Evolutionary conservation across 1,140 invertebrate species (phyloP), one percentile per base, ranked within the genome.

Genomic region (Frieseomelitta varia): DNA sequence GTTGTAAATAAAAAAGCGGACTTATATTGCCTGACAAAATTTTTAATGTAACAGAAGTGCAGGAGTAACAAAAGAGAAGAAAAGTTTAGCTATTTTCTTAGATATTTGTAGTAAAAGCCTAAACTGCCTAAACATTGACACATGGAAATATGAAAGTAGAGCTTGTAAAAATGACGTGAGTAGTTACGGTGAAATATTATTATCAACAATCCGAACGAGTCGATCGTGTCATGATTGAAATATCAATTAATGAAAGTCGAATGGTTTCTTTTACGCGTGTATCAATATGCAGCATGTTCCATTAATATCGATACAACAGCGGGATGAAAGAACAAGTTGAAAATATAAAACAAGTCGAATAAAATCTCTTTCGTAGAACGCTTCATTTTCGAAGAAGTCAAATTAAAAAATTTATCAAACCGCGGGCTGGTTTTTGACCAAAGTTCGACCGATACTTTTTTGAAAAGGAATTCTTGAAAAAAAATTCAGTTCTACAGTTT

Each of bases 41-140:
- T 74, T 74, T 74, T 74, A 55, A 61, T 72, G 17, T 72, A 72
- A 74, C 55, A 53, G 39, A 47, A 10, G 51, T 51, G 30, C n/a
- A 73, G 71, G 8, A 73, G 19, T 74, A 74, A 27, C 15, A 73
- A 74, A 74, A 74, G 24, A 30, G n/a, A 47, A 53, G 17, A 72
- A 19, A 74, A 4, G 51, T 74, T 55, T 74, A 74, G 47, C 51
- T 74, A 74, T 74, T 74, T 74, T 74, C 72, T 53, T 74, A 74
- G 72, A 74, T 55, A 74, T 55, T 53, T 74, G 72, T 74, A 74
- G 72, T 30, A 55, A 74, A 74, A 74, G 72, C 72, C 72, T 74
- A 74, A 74, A 74, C 47, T 53, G 47, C 24, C 71, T 74, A 74
- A 55, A 27, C 27, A 74, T 74, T 53, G 51, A 55, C 27, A 55